These are phyloP conservation scores for Schlechtendalia chinensis DNA, from an alignment of 1,140 invertebrate genomes.

Conservation along the genomic window DNA sequence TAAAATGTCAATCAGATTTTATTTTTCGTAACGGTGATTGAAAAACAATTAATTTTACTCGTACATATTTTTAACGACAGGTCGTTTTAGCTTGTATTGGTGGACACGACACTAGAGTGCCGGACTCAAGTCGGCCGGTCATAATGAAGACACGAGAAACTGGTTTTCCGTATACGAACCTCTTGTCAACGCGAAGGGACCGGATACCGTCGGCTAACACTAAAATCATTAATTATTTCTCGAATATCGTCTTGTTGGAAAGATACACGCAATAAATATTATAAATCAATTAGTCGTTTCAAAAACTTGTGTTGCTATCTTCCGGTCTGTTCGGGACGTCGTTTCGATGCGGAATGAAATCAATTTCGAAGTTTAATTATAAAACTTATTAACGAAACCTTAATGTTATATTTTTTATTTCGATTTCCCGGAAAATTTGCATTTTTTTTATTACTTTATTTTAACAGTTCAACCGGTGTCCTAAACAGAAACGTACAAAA, in stretches of 20 bases:
- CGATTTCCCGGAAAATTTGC: no score
- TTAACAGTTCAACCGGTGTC: no score
- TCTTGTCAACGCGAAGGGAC: slow-evolving; percentile 3
- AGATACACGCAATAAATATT: background rate
- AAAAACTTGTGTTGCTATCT: background rate
- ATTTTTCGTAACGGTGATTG: background rate
- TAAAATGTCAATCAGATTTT: background rate
- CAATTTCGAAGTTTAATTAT: background rate
- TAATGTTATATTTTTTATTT: no score
- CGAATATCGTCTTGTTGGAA: background rate
- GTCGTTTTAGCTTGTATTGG: background rate
- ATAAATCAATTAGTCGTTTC: background rate
- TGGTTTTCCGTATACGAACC: background rate
- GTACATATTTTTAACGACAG: background rate
- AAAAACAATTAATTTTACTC: background rate
- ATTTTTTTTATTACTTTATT: no score
- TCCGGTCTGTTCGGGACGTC: background rate
- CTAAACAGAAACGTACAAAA: no score
- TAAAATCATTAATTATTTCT: background rate
- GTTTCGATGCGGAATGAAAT: background rate
- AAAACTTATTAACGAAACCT: no score
- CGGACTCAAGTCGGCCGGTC: background rate
- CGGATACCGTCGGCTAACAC: background rate
- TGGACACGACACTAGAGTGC: background rate
- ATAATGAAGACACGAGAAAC: background rate